Percentiles rank a stretch among this genome's conserved stretches.
Evolutionary conservation across 2,113 vertebrate genomes (phyloP).

Genomic region (Nothoprocta perdicaria): DNA sequence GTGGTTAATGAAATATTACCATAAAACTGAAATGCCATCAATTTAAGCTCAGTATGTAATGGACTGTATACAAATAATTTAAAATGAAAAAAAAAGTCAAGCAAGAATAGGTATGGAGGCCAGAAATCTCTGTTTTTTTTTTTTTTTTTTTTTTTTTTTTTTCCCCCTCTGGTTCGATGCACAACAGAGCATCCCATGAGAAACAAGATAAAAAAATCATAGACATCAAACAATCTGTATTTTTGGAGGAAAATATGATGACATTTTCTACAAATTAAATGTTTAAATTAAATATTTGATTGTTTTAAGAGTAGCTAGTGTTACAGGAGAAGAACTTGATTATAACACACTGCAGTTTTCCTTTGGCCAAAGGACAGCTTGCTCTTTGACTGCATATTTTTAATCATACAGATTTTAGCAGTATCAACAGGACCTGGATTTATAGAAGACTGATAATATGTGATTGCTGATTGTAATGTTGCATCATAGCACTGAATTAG

Average conservation of each 20-base stretch:
- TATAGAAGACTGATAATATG: background rate
- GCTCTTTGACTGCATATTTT: background rate
- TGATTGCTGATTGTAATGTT: background rate
- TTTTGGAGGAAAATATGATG: background rate
- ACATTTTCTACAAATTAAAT: background rate
- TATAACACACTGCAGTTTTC: background rate
- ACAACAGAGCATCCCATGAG: background rate
- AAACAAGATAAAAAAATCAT: background rate
- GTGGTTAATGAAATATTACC: background rate
- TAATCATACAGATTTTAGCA: background rate
- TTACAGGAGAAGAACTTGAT: background rate
- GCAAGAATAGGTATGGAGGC: background rate
- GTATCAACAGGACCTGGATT: background rate
- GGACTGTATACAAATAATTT: background rate
- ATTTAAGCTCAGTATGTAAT: background rate
- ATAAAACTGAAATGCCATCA: slow-evolving; percentile 12
- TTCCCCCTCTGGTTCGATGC: background rate
- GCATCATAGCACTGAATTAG: background rate
- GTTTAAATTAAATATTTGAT: background rate
- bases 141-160: background rate
- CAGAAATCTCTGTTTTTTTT: background rate
- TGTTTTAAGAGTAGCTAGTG: background rate
- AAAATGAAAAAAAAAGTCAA: background rate
- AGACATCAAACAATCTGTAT: background rate
- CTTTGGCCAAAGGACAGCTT: background rate